Evolutionary conservation across 2,797 vertebrate species (phyloP), one percentile per base, ranked within the genome.

Genomic region (Lindbergichthys nudifrons): DNA sequence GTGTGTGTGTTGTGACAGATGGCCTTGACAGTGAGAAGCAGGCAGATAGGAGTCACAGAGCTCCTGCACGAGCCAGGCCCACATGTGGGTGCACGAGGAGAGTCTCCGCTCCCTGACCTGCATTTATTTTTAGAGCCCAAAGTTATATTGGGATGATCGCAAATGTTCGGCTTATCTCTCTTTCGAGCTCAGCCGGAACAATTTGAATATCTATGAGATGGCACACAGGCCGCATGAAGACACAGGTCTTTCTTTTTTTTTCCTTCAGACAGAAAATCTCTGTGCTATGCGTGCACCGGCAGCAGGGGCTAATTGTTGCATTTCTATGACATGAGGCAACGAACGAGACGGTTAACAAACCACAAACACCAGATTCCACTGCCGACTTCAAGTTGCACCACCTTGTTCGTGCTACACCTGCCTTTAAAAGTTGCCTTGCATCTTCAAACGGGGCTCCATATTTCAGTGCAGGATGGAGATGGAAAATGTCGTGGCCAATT

Each of bases 121-220:
- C 53, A 78, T 81, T 79, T 93, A 92, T 93, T 93, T 93, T 89
- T 92, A 91, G 93, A 91, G 70, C 16, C 43, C 73, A 70, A 84
- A 90, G 92, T 91, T 94, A 92, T 88, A 93, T 91, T 72, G 72
- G 90, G 88, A 90, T 47, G 70, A 87, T 87, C 46, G 77, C 89
- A 92, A 93, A 87, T 83, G 80, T 89, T 90, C 60, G 45, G 83
- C 89, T 90, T 83, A 89, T 88, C 89, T 85, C 84, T 73, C 69
- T 78, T 83, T 82, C 15, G 58, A 86, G 81, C 77, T 58, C 58
- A 11, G 76, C 54, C 23, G 8, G 46, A 73, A 70, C 36, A 18
- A 88, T 85, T 63, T 81, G 70, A 88, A 87, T 84, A 82, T 87
- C 63, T 57, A 23, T 3, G 5, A 66, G 52, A 78, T 67, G 10